Evolutionary conservation across 2,888 invertebrate genomes (phyloP).

Genomic region (Nomada ruficornis): DNA sequence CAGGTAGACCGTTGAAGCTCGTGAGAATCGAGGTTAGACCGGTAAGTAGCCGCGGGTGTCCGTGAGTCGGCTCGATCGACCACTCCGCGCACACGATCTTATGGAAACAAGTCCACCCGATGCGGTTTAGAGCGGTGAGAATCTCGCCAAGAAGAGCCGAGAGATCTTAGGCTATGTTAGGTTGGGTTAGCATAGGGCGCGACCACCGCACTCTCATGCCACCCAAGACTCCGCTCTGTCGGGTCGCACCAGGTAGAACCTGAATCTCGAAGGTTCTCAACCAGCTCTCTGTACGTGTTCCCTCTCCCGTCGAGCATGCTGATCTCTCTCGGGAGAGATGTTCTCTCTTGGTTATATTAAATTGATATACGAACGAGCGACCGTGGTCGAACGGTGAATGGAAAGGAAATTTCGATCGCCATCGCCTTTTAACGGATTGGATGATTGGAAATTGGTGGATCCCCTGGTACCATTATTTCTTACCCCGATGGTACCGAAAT

Average conservation of each 20-base stretch:
- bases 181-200: slow-evolving; percentile 79
- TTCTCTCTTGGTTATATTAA: slow-evolving; percentile 4
- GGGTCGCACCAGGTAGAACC: slow-evolving; percentile 79
- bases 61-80: slow-evolving; percentile 28
- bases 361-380: slow-evolving; percentile 6
- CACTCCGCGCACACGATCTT: slow-evolving; percentile 52
- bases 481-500: no score
- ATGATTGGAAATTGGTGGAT: not conserved
- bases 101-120: slow-evolving; percentile 69
- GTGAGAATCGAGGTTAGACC: slow-evolving; percentile 56
- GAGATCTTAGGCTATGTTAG: slow-evolving; percentile 73
- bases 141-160: slow-evolving; percentile 71
- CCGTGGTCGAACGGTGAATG: slow-evolving; percentile 16
- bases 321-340: slow-evolving; percentile 16
- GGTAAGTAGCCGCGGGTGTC: slow-evolving; percentile 59
- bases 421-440: not conserved
- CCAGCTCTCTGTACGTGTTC: slow-evolving; percentile 60
- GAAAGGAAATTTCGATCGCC: slow-evolving; percentile 30
- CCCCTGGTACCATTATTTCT: no score
- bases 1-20: slow-evolving; percentile 38
- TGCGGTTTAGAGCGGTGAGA: slow-evolving; percentile 74
- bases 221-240: slow-evolving; percentile 77
- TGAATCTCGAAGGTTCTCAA: slow-evolving; percentile 83
- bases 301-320: slow-evolving; percentile 46
- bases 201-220: slow-evolving; percentile 76